Base-by-base conservation (phyloP, 2,113 vertebrate species). In the Casuarius casuarius region DNA sequence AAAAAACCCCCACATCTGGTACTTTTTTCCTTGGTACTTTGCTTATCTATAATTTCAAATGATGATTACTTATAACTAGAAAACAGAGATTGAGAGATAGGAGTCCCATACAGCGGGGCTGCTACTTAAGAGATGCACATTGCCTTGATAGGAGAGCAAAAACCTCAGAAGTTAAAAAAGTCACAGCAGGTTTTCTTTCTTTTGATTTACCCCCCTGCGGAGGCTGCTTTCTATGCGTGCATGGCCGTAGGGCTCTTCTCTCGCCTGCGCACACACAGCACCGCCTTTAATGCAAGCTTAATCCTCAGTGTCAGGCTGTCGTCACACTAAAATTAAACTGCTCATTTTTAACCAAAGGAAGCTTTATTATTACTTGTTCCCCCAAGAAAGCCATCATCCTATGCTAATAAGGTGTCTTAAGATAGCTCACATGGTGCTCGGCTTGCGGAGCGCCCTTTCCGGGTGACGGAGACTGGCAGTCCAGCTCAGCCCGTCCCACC, bases 351-450 rank as follows among this genome's bases (percentile, higher is more conserved):
- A 95, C 65, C 48, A 38, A 90, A 93, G 78, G 87, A 83, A 95
- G 94, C 70, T 73, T 29, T 93, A 94, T 70, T 90, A 96, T 71
- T 68, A 21, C 75, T 92, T 3, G 0, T 44, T 86, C 59, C 48
- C 46, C 89, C 80, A 86, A 44, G 95, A 97, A 97, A 97, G 75
- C 94, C 94, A 97, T 97, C 95, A 95, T 72, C 63, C 84, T 68
- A n/a, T 79, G 72, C 94, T 93, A 91, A 92, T 54, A 81, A 97
- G 95, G 96, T 97, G 92, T 93, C 9, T 15, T 78, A 94, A 95
- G 82, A 96, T 16, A 70, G 84, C 87, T 94, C 91, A 44, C 71
- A 89, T 18, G 70, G 82, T 38, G 38, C 38, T 38, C 38, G 38
- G 38, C 38, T 38, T 38, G 38, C 38, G 38, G 38, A 38, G 38